Percentiles rank a stretch among this genome's conserved stretches.
phyloP scores from a whole-genome alignment of 2,113 vertebrate genomes.

The Salvelinus alpinus region DNA sequence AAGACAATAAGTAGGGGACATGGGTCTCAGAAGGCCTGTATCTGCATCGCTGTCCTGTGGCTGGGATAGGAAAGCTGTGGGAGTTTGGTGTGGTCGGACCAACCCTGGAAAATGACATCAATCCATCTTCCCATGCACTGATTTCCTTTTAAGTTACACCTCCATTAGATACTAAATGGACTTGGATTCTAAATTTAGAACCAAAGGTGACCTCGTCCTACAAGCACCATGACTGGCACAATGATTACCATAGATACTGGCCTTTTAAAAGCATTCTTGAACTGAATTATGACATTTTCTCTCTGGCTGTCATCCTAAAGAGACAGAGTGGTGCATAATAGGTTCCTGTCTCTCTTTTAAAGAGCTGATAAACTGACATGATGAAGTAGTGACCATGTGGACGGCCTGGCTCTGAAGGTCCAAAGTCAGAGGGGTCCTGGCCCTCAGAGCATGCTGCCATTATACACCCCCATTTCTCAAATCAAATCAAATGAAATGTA shows the following conservation, averaged over 20 bases:
- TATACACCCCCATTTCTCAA: slow-evolving; percentile 39
- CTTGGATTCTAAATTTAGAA: neutral
- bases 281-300: neutral
- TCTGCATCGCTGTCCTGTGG: neutral
- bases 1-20: neutral
- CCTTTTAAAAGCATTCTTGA: neutral
- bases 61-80: neutral
- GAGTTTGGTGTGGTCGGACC: neutral
- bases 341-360: neutral
- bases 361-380: slow-evolving; percentile 20
- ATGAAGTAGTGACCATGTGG: slow-evolving; percentile 39
- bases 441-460: slow-evolving; percentile 33
- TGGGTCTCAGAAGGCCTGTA: neutral
- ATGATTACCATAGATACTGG: neutral
- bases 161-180: neutral
- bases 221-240: neutral
- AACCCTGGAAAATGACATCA: neutral
- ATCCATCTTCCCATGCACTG: neutral
- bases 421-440: slow-evolving; percentile 29
- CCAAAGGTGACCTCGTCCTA: neutral
- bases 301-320: slow-evolving; percentile 2
- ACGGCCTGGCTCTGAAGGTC: slow-evolving; percentile 37
- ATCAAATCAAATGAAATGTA: too few relatives aligned
- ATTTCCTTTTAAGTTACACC: neutral
- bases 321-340: slow-evolving; percentile 5